Percentiles rank a stretch among this genome's conserved stretches.
Conservation (phyloP, 1,140 invertebrate species). For the Colletes latitarsis region DNA sequence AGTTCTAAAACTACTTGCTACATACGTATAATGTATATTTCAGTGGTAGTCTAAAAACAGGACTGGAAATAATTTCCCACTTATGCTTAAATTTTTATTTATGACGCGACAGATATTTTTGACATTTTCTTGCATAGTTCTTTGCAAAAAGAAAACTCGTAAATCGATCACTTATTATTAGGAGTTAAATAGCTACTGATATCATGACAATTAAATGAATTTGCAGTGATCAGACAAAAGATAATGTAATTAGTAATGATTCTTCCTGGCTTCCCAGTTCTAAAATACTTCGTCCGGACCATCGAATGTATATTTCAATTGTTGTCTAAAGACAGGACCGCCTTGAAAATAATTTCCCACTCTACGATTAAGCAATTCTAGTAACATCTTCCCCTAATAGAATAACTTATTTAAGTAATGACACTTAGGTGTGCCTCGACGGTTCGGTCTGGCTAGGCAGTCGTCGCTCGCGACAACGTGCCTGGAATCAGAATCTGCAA, state of each 20-base stretch:
- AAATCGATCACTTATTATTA: background rate
- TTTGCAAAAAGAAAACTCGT: background rate
- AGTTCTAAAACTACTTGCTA: too few relatives aligned
- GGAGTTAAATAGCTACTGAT: too few relatives aligned
- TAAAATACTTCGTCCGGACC: too few relatives aligned
- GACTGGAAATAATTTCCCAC: too few relatives aligned
- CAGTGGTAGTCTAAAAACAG: too few relatives aligned
- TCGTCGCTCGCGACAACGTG: slow-evolving; percentile 10
- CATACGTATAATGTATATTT: too few relatives aligned
- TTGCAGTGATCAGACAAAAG: too few relatives aligned
- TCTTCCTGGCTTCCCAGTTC: too few relatives aligned
- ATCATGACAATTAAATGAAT: too few relatives aligned
- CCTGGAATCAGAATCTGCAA: slow-evolving; percentile 5
- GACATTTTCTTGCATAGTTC: background rate
- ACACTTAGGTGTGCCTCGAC: slow-evolving; percentile 4
- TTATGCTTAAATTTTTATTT: slow-evolving; percentile 30
- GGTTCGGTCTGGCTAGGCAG: background rate
- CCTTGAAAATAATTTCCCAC: slow-evolving; percentile 10
- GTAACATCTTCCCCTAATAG: slow-evolving; percentile 16
- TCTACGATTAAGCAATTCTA: slow-evolving; percentile 12
- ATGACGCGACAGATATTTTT: background rate
- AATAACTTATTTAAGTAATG: slow-evolving; percentile 23
- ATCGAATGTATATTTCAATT: too few relatives aligned
- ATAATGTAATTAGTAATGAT: too few relatives aligned
- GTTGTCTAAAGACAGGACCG: background rate